Percentiles rank a stretch among this genome's conserved stretches.
Conservation (phyloP, 2,113 vertebrate genomes). For the Lycocorax pyrrhopterus region DNA sequence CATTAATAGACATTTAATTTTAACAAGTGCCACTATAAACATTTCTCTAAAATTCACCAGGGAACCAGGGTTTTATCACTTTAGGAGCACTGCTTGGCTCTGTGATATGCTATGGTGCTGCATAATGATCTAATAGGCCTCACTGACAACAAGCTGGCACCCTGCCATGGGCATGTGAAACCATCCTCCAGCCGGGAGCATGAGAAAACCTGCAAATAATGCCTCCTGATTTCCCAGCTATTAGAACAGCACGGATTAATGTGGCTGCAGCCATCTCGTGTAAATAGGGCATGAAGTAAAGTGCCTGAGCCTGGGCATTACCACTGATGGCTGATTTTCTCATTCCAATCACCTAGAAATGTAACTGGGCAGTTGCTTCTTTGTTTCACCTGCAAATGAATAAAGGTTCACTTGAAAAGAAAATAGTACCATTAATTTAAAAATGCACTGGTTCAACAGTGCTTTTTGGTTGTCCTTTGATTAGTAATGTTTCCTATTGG, state of each 20-base stretch:
- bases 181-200: background rate
- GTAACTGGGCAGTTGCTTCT: background rate
- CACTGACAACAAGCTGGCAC: background rate
- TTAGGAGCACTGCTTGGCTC: background rate
- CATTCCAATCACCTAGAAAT: background rate
- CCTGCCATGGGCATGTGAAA: background rate
- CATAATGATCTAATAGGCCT: slow-evolving; percentile 14
- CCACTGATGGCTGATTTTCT: background rate
- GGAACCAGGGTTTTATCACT: background rate
- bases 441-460: background rate
- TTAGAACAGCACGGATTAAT: background rate
- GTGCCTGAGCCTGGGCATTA: background rate
- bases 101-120: background rate
- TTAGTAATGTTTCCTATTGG: background rate
- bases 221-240: background rate
- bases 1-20: background rate
- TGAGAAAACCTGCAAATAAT: background rate
- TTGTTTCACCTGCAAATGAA: background rate
- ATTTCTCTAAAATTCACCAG: background rate
- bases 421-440: background rate
- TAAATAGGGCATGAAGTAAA: background rate
- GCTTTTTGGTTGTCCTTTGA: background rate
- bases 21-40: slow-evolving; percentile 2
- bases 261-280: background rate
- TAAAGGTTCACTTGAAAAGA: background rate